Conservation (phyloP, 2,113 vertebrate species). For the Ivindomyrus marchei region DNA sequence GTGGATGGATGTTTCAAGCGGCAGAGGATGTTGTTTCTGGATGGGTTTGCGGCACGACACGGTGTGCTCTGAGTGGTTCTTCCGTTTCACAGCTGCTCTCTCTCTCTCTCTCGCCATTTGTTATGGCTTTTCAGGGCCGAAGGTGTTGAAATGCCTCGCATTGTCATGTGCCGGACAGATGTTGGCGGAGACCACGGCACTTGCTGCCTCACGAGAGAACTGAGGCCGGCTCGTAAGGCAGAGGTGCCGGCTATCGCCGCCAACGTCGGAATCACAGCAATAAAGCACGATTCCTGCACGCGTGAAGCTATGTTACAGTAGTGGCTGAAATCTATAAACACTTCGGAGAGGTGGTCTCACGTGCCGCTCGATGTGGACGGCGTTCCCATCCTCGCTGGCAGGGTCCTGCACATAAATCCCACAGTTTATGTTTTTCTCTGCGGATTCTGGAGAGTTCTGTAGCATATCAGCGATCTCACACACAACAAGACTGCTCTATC, state of each 20-base stretch:
- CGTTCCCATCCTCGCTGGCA: slow-evolving; percentile 13
- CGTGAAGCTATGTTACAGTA: slow-evolving; percentile 21
- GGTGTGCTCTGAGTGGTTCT: slow-evolving; percentile 33
- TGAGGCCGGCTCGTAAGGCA: slow-evolving; percentile 29
- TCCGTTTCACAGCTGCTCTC: slow-evolving; percentile 15
- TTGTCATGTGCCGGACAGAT: slow-evolving; percentile 58
- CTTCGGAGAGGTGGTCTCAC: slow-evolving; percentile 24
- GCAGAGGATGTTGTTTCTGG: slow-evolving; percentile 3
- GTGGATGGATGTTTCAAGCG: background rate
- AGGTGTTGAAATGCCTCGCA: slow-evolving; percentile 44
- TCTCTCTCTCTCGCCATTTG: slow-evolving; percentile 34
- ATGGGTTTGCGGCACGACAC: slow-evolving; percentile 28
- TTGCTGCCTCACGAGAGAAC: slow-evolving; percentile 29
- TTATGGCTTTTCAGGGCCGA: slow-evolving; percentile 35
- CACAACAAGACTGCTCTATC: slow-evolving; percentile 4
- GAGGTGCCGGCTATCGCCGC: slow-evolving; percentile 17
- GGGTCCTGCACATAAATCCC: slow-evolving; percentile 32
- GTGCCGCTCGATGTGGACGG: slow-evolving; percentile 17
- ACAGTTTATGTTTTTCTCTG: slow-evolving; percentile 26
- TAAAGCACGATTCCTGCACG: slow-evolving; percentile 13
- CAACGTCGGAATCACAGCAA: slow-evolving; percentile 24
- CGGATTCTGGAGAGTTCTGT: slow-evolving; percentile 11
- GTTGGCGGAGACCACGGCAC: slow-evolving; percentile 30
- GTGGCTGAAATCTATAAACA: slow-evolving; percentile 24
- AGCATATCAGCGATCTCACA: slow-evolving; percentile 3